These are phyloP conservation scores for Falco columbarius DNA, from an alignment of 2,797 vertebrate genomes.

Conservation along the genomic window DNA sequence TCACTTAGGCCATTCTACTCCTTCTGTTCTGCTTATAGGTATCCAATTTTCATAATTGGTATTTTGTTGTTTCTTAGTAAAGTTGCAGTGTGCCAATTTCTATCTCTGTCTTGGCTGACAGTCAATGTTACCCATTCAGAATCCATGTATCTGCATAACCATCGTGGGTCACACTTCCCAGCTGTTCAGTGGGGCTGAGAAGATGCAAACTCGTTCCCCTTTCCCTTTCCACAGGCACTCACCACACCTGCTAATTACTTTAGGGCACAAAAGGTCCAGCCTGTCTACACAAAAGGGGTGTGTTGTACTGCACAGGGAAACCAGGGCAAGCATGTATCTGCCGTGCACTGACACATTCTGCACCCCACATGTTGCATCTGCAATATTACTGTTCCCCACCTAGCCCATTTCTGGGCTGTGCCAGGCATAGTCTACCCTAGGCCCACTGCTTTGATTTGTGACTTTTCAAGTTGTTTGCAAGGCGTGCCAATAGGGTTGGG, in stretches of 20 bases:
- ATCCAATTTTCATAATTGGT: neutral
- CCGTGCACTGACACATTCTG: neutral
- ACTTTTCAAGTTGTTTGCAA: neutral
- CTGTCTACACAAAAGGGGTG: neutral
- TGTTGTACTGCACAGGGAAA: neutral
- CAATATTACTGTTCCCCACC: neutral
- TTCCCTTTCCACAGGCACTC: neutral
- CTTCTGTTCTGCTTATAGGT: neutral
- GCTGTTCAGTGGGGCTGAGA: neutral
- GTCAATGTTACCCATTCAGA: neutral
- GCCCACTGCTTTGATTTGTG: neutral
- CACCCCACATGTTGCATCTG: accelerated
- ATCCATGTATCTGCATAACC: neutral
- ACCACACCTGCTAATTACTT: neutral
- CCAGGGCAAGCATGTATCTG: neutral
- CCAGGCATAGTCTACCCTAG: neutral
- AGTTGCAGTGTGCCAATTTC: neutral
- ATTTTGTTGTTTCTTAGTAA: neutral
- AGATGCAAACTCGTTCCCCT: neutral
- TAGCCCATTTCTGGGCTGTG: accelerated
- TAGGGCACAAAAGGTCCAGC: neutral
- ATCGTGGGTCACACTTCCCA: neutral
- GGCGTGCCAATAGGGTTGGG: neutral
- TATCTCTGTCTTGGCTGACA: neutral
- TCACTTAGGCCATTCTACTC: neutral